These are phyloP conservation scores for Accipiter virgatus DNA, from an alignment of 2,113 vertebrate genomes.

Conservation along the genomic window DNA sequence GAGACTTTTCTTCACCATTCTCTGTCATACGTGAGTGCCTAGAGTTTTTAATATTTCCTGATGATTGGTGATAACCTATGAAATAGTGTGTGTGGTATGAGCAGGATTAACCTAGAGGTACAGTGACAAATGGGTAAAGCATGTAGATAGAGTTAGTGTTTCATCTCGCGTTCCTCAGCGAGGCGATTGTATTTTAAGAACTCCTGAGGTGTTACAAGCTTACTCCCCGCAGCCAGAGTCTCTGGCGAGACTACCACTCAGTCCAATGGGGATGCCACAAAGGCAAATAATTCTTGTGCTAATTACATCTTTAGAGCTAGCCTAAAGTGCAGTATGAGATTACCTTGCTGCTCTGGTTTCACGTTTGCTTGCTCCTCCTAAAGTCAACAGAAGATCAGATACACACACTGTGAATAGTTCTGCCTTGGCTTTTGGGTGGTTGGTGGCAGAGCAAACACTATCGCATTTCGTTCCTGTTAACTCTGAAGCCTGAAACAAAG, in stretches of 20 bases:
- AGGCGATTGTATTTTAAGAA: not conserved
- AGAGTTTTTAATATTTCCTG: not conserved
- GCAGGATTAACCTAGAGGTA: not conserved
- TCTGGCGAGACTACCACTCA: not conserved
- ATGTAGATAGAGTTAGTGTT: not conserved
- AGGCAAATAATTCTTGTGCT: not conserved
- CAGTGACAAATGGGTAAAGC: not conserved
- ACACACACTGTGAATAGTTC: not conserved
- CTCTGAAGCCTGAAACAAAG: not conserved
- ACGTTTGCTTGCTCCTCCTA: not conserved
- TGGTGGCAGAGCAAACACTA: not conserved
- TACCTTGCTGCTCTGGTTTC: slow-evolving; percentile 23
- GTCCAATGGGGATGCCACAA: not conserved
- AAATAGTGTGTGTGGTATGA: not conserved
- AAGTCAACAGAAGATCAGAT: not conserved
- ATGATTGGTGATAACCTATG: not conserved
- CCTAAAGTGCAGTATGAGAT: not conserved
- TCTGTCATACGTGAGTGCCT: not conserved
- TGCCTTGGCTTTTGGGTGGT: not conserved
- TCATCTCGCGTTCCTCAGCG: not conserved
- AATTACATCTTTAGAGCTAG: not conserved
- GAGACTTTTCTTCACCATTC: not conserved
- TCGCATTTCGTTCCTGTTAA: not conserved
- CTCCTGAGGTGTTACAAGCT: not conserved
- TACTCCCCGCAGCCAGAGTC: not conserved